Percentiles rank a stretch among this genome's conserved stretches.
Evolutionary conservation across 2,888 invertebrate species (phyloP).

Genomic region (Lithophane semibrunnea): DNA sequence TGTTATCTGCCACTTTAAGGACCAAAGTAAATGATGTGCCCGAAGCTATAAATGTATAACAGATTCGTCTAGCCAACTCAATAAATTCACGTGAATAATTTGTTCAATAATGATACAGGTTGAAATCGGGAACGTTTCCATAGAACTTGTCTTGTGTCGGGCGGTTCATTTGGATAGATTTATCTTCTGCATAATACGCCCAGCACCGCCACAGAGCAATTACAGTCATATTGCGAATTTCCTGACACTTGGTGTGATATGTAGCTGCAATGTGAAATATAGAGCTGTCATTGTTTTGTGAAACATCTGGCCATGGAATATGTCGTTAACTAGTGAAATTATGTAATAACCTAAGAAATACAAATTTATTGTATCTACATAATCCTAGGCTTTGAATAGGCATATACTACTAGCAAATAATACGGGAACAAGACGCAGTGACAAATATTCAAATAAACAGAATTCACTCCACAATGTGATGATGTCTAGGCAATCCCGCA

Average conservation of each 20-base stretch:
- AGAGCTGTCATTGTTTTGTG: neutral
- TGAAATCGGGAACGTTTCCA: conserved; percentile 19
- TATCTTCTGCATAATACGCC: conserved; percentile 50
- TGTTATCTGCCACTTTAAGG: neutral
- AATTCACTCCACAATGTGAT: neutral
- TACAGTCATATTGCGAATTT: conserved; percentile 47
- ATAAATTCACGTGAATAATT: conserved; percentile 32
- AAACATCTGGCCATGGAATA: neutral
- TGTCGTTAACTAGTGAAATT: neutral
- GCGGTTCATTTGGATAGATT: conserved; percentile 58
- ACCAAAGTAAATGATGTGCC: neutral
- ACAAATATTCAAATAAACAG: conserved; percentile 5
- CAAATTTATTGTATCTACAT: neutral
- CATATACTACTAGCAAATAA: neutral
- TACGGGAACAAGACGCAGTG: neutral
- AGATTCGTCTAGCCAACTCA: neutral
- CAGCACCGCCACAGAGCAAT: conserved; percentile 41
- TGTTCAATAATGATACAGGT: conserved; percentile 24
- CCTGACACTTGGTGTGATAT: conserved; percentile 12
- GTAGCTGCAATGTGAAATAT: neutral
- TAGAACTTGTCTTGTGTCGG: conserved; percentile 31
- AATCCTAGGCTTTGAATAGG: too few species aligned
- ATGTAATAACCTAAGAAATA: neutral
- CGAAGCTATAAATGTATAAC: neutral
- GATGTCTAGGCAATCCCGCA: conserved; percentile 20